Percentiles rank a stretch among this genome's conserved stretches.
phyloP scores from a whole-genome alignment of 2,888 invertebrate species.

The Drosophila parthenogenetica region DNA sequence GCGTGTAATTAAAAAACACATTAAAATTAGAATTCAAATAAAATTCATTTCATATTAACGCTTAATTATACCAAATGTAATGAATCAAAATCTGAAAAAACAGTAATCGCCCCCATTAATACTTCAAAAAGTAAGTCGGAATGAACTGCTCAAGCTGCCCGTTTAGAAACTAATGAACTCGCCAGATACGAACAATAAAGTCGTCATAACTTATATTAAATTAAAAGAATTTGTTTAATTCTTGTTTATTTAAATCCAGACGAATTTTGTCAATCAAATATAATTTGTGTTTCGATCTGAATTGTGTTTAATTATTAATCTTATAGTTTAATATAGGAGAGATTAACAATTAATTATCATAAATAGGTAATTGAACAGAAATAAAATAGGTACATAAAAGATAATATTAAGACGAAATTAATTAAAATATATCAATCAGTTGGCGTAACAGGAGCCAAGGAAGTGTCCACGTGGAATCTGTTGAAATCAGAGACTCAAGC shows the following conservation, averaged over 20 bases:
- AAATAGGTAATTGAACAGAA: slow-evolving; percentile 7
- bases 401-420: slow-evolving; percentile 9
- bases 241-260: no score
- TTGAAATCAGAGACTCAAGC: slow-evolving; percentile 1
- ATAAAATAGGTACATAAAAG: background rate
- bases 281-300: background rate
- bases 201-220: no score
- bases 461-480: background rate
- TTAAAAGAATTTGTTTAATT: no score
- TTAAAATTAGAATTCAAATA: slow-evolving; percentile 23
- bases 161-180: no score
- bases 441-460: background rate
- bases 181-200: no score
- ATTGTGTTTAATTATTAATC: background rate
- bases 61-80: background rate
- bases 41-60: slow-evolving; percentile 14
- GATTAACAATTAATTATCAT: slow-evolving; percentile 13
- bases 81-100: background rate
- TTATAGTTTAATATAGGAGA: slow-evolving; percentile 8
- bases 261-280: background rate
- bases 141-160: background rate
- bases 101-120: background rate
- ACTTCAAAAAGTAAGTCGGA: background rate
- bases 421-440: slow-evolving; percentile 22
- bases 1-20: background rate